Evolutionary conservation across 2,113 vertebrate genomes (phyloP), one percentile per base, ranked within the genome.

Genomic region (Syrrhaptes paradoxus): DNA sequence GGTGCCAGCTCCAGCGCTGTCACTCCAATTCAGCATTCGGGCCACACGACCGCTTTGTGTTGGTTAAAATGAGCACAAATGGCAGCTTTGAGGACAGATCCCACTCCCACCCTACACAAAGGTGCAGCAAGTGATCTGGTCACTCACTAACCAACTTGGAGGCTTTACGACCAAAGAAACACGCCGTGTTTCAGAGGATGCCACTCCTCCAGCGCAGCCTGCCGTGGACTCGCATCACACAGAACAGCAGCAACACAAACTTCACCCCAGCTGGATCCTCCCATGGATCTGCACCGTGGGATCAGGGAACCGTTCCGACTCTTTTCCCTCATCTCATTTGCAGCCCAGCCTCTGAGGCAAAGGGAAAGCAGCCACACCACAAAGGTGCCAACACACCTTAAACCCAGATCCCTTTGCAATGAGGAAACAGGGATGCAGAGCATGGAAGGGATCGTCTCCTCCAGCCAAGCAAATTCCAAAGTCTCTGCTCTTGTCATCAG

Each of bases 221-320:
- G 29, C 49, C 2, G 0, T 2, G 25, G 43, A 45, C 16, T 65
- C 1, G 0, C 4, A 1, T 11, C 13, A 31, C 25, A 9, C 1
- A 8, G 7, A 32, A 10, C 28, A 21, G 45, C 58, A 48, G 36
- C 24, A 20, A 24, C 5, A 21, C 26, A 52, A 73, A 24, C 65
- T 55, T n/a, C 31, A 17, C 51, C 38, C 55, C 63, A 59, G 36
- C 18, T 10, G 26, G 36, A 54, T 17, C 65, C 59, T 49, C 18
- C 45, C 18, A 4, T 9, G 34, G 46, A 29, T 51, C 67, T 13
- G 18, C n/a, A 12, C 32, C 17, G 29, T n/a, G 58, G 77, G 19
- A 65, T 20, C 38, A 32, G 25, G 32, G 34, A 76, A 58, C 9
- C 0, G 1, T 14, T 51, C 18, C 0, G 6, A 32, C 31, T 55